Base-by-base conservation (phyloP, 2,888 invertebrate species). In the Epinotia demarniana region DNA sequence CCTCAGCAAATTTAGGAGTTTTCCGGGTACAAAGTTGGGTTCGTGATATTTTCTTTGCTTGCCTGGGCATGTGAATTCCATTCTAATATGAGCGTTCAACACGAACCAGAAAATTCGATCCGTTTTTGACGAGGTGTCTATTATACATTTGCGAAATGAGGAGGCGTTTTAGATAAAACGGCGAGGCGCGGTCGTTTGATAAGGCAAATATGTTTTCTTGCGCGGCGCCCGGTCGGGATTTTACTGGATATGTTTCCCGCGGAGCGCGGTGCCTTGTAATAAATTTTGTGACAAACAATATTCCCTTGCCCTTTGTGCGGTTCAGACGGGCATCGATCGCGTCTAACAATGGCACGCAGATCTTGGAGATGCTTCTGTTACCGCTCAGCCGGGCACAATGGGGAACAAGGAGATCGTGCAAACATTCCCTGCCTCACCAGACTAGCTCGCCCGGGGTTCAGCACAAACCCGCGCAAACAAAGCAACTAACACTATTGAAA, bases 281-380 rank as follows among this genome's bases (percentile, higher is more conserved):
- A 93, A 92, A 92, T 92, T 92, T 92, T 88, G 89, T 91, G 89
- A 91, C 92, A 92, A 92, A 93, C 92, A 92, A 92, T 92, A 92
- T 92, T 91, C 90, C 88, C 87, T 79, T 85, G 86, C 87, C 92
- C 89, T 90, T 92, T 92, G 92, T 93, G 89, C 89, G 90, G 83
- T 82, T 84, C 79, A 85, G 83, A 83, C 86, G 84, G 80, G 85
- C 88, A 90, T 91, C 90, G 90, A 89, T 89, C 87, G 82, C 70
- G 75, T 72, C 78, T 81, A 85, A 90, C 90, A 88, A 90, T 88
- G 85, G 85, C 79, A 78, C 72, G 66, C 70, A 76, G 76, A 77
- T 70, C 78, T 78, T 77, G 83, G 79, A 81, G 82, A 81, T 80
- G 82, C 72, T 77, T 79, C 75, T 78, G 83, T 81, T 80, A 81